Conservation (phyloP, 2,888 invertebrate species). For the Apoda limacodes region DNA sequence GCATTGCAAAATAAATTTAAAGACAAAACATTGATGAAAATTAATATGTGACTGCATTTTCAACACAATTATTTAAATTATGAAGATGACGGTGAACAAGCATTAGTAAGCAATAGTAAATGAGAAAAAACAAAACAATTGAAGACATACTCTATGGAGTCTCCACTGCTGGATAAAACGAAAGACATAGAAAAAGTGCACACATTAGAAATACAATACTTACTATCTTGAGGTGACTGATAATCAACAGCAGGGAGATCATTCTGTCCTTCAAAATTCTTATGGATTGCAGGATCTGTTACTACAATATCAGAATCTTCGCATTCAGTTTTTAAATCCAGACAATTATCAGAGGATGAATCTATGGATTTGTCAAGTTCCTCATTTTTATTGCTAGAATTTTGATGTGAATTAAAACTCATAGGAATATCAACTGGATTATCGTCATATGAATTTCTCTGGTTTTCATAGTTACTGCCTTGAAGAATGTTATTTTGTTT, state of each 20-base stretch:
- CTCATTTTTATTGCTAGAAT: conserved; percentile 31
- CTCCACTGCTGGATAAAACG: conserved; percentile 11
- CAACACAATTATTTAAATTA: conserved; percentile 61
- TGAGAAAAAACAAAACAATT: too few relatives aligned
- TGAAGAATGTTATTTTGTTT: conserved; percentile 36
- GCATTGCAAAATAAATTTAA: conserved; percentile 56
- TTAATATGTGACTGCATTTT: conserved; percentile 64
- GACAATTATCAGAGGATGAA: conserved; percentile 29
- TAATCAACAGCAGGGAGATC: conserved; percentile 42
- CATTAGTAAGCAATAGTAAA: too few relatives aligned
- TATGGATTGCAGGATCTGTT: conserved; percentile 52
- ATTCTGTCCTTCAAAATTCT: conserved; percentile 46
- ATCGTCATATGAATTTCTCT: conserved; percentile 49
- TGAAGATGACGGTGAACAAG: conserved; percentile 28
- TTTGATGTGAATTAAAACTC: conserved; percentile 36
- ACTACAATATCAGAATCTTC: conserved; percentile 60
- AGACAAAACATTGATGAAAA: conserved; percentile 39
- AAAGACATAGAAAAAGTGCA: conserved; percentile 2
- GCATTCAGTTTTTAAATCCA: conserved; percentile 59
- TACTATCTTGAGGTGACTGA: conserved; percentile 59
- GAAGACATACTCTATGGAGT: too few relatives aligned
- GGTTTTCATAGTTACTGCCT: conserved; percentile 39
- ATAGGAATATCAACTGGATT: conserved; percentile 44
- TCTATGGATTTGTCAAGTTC: conserved; percentile 36
- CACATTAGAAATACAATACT: conserved; percentile 30